phyloP scores from a whole-genome alignment of 2,797 vertebrate genomes.

The Pangasius djambal region DNA sequence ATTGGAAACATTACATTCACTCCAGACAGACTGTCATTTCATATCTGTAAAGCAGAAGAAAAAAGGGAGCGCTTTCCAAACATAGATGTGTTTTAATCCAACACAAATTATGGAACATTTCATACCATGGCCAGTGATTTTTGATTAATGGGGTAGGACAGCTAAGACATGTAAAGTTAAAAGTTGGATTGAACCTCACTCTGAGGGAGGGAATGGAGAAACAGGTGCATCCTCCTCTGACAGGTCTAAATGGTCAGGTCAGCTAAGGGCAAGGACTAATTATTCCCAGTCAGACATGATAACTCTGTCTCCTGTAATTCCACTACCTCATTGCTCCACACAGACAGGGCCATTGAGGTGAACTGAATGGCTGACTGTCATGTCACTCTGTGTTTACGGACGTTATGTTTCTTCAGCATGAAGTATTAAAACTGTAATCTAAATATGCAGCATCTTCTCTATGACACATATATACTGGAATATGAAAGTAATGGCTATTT shows the following conservation, averaged over 20 bases:
- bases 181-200: constrained; percentile 4
- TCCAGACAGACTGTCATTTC: constrained; percentile 46
- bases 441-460: constrained; percentile 10
- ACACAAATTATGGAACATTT: constrained; percentile 39
- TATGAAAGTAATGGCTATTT: background rate
- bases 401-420: background rate
- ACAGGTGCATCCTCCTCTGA: constrained; percentile 37
- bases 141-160: background rate
- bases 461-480: constrained; percentile 5
- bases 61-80: constrained; percentile 29
- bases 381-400: constrained; percentile 24
- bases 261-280: constrained; percentile 26
- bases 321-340: constrained; percentile 25
- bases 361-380: constrained; percentile 21
- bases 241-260: constrained; percentile 12
- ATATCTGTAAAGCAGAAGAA: constrained; percentile 46
- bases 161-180: background rate
- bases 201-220: background rate
- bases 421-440: background rate
- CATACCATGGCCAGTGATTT: background rate
- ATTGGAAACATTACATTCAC: constrained; percentile 45
- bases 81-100: constrained; percentile 26
- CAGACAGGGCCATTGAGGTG: constrained; percentile 5
- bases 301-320: constrained; percentile 23
- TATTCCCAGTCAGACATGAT: constrained; percentile 18